Percentiles rank a stretch among this genome's conserved stretches.
Conservation (phyloP, 2,888 invertebrate species). For the Melanophora roralis region DNA sequence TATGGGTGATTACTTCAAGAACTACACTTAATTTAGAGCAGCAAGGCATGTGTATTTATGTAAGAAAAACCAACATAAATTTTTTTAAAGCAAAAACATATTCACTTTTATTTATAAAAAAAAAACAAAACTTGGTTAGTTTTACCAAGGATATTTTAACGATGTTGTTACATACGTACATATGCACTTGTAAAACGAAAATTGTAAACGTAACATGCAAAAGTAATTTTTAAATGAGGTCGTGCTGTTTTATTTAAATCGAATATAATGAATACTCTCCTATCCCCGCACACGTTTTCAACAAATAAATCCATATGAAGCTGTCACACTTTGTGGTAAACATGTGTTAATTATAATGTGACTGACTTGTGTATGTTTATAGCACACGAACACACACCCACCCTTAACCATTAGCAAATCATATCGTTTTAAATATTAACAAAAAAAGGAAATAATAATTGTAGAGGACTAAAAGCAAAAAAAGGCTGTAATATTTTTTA, state of each 20-base stretch:
- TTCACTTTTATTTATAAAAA: conserved; percentile 5
- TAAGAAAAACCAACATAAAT: conserved; percentile 40
- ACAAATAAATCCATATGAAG: no score
- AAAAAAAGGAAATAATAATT: background rate
- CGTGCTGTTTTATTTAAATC: conserved; percentile 12
- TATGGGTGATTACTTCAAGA: background rate
- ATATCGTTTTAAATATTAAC: no score
- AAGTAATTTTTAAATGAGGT: conserved; percentile 26
- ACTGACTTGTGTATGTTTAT: conserved; percentile 28
- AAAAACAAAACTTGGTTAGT: conserved; percentile 58
- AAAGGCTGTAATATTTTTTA: background rate
- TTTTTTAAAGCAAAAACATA: background rate
- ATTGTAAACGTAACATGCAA: background rate
- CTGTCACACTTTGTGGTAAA: conserved; percentile 30
- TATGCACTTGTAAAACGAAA: background rate
- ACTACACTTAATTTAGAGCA: conserved; percentile 5
- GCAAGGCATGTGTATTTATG: background rate
- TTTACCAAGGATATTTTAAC: conserved; percentile 40
- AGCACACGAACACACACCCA: no score
- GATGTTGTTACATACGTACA: conserved; percentile 6
- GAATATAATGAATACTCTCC: background rate
- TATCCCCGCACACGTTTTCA: background rate
- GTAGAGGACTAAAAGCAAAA: background rate
- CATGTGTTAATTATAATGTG: conserved; percentile 55
- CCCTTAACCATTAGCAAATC: no score